Evolutionary conservation across 2,797 vertebrate genomes (phyloP).

Genomic region (Bufotes viridis): DNA sequence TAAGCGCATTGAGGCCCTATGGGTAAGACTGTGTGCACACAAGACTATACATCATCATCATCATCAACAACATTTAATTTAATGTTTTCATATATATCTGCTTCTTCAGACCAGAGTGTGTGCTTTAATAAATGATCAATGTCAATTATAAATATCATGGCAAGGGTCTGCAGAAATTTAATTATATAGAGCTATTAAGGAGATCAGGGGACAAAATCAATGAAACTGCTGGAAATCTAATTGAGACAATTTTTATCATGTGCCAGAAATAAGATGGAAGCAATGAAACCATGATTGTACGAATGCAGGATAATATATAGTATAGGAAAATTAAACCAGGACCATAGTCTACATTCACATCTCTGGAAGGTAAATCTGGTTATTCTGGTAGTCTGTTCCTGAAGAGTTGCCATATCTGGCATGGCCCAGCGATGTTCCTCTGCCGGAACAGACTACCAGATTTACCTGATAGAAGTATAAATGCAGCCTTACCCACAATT

Average conservation of each 20-base stretch:
- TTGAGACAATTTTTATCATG: constrained; percentile 31
- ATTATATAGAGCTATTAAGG: constrained; percentile 35
- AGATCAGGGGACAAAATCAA: constrained; percentile 51
- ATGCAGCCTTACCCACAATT: background rate
- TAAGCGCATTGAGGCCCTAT: no score
- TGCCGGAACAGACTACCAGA: no score
- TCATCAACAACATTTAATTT: no score
- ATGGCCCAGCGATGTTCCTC: no score
- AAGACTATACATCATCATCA: no score
- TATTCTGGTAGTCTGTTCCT: no score
- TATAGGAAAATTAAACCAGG: background rate
- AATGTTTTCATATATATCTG: background rate
- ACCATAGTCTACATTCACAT: background rate
- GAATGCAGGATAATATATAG: background rate
- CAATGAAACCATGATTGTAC: background rate
- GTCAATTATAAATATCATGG: constrained; percentile 21
- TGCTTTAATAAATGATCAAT: constrained; percentile 12
- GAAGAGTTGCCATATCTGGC: no score
- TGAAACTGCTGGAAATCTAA: constrained; percentile 34
- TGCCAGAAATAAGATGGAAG: constrained; percentile 6
- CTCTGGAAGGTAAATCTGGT: no score
- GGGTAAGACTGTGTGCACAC: no score
- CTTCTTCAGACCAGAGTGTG: constrained; percentile 14
- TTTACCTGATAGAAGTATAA: no score
- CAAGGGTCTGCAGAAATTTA: constrained; percentile 32